Percentiles rank a stretch among this genome's conserved stretches.
These are phyloP conservation scores for Ylistrum balloti DNA, from an alignment of 1,140 invertebrate species.

Conservation along the genomic window DNA sequence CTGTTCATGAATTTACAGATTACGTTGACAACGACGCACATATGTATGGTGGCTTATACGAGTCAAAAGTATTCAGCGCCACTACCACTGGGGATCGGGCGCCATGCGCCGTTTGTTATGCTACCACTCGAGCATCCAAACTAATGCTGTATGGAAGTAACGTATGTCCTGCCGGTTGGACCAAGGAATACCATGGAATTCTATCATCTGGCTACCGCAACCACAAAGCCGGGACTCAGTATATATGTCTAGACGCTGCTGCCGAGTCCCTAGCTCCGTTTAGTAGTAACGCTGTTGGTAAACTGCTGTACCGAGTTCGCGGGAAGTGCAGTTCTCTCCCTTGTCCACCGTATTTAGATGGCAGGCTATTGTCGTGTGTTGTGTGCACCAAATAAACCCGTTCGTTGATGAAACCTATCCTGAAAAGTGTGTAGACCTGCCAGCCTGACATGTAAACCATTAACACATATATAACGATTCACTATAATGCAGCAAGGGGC, in stretches of 20 bases:
- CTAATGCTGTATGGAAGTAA: neutral
- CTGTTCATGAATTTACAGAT: neutral
- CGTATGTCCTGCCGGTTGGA: neutral
- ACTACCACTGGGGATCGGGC: neutral
- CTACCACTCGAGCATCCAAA: neutral
- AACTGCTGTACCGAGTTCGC: slow-evolving; percentile 1
- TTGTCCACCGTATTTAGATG: neutral
- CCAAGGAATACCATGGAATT: neutral
- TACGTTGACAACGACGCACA: neutral
- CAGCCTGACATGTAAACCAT: no score
- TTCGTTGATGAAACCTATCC: no score
- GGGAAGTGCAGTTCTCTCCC: neutral
- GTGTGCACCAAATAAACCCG: neutral
- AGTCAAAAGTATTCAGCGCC: neutral
- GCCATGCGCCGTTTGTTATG: neutral
- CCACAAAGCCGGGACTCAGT: neutral
- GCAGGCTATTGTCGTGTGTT: neutral
- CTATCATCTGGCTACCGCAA: slow-evolving; percentile 2
- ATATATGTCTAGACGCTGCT: neutral
- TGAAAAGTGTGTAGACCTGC: no score
- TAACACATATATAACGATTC: no score
- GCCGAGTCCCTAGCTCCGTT: neutral
- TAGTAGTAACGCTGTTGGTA: neutral
- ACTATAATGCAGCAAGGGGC: no score
- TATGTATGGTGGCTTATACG: neutral